A percentile compares a stretch with the other conserved stretches of the same genome.
Conservation (phyloP, 2,888 invertebrate species). For the Trissolcus brochymenae region DNA sequence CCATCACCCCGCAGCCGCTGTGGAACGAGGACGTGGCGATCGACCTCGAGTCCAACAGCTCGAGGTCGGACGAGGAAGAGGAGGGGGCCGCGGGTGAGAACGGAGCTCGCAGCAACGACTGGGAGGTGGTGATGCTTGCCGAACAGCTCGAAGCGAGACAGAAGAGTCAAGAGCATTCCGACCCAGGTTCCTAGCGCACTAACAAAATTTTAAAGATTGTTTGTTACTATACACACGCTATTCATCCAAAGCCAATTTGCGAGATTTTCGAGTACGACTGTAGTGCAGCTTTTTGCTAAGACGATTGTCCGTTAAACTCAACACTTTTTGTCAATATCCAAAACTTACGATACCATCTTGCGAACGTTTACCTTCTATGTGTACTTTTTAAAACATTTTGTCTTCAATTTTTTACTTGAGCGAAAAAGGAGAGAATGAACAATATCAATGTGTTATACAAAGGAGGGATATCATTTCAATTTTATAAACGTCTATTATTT, state of each 20-base stretch:
- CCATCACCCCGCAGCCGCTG: constrained; percentile 74
- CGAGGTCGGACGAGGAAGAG: constrained; percentile 69
- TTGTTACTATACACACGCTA: constrained; percentile 67
- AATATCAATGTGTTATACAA: too few relatives aligned
- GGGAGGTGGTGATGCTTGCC: constrained; percentile 89
- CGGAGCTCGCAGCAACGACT: constrained; percentile 79
- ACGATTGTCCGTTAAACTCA: constrained; percentile 65
- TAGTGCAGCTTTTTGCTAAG: constrained; percentile 64
- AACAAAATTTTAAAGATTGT: constrained; percentile 71
- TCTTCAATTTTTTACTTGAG: too few relatives aligned
- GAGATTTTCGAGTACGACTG: constrained; percentile 59
- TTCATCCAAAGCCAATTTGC: constrained; percentile 63
- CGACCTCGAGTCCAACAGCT: constrained; percentile 76
- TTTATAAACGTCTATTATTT: too few relatives aligned
- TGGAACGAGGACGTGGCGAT: constrained; percentile 76
- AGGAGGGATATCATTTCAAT: too few relatives aligned
- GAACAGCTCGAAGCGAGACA: constrained; percentile 80
- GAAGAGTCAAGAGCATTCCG: constrained; percentile 70
- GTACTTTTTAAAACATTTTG: neutral
- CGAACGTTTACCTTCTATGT: neutral
- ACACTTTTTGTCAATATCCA: neutral
- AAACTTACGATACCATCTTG: neutral
- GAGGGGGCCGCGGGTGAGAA: constrained; percentile 58
- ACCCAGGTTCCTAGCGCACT: constrained; percentile 76
- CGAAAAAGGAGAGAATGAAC: too few relatives aligned